Percentiles rank a stretch among this genome's conserved stretches.
Conservation (phyloP, 1,140 invertebrate species). For the Drosophila pectinifera region DNA sequence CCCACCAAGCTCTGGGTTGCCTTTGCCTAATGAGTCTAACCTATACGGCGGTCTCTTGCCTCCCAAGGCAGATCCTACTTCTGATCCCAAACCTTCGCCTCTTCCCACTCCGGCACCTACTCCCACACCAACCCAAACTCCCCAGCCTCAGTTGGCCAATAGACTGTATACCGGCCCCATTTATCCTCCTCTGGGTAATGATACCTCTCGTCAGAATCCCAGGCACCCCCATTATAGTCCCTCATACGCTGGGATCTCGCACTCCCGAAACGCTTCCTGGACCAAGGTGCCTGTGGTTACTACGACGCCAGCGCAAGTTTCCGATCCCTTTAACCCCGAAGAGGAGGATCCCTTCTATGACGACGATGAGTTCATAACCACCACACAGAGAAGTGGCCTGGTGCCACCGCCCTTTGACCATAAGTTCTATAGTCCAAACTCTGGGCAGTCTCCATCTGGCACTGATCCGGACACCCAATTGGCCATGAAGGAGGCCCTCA, state of each 20-base stretch:
- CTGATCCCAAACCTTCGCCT: background rate
- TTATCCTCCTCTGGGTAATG: constrained; percentile 52
- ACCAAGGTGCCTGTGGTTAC: constrained; percentile 42
- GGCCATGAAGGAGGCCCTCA: constrained; percentile 68
- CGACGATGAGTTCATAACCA: constrained; percentile 35
- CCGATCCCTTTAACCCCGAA: constrained; percentile 35
- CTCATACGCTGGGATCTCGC: constrained; percentile 71
- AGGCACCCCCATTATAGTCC: constrained; percentile 76
- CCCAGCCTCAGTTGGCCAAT: constrained; percentile 18
- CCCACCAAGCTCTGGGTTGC: background rate
- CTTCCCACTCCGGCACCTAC: background rate
- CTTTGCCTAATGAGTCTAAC: constrained; percentile 53
- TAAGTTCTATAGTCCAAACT: constrained; percentile 58
- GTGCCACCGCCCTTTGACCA: constrained; percentile 60
- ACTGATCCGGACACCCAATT: constrained; percentile 21
- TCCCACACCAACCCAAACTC: constrained; percentile 9
- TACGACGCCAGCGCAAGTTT: constrained; percentile 9
- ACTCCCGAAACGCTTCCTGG: constrained; percentile 70
- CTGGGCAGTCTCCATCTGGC: background rate
- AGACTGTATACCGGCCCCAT: constrained; percentile 57
- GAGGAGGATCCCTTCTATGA: constrained; percentile 37
- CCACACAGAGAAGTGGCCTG: constrained; percentile 11
- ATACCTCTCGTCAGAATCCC: constrained; percentile 13
- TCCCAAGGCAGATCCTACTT: constrained; percentile 6
- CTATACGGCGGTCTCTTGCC: constrained; percentile 60